Evolutionary conservation across 2,113 vertebrate genomes (phyloP), one percentile per base, ranked within the genome.

Genomic region (Oryzias melastigma): DNA sequence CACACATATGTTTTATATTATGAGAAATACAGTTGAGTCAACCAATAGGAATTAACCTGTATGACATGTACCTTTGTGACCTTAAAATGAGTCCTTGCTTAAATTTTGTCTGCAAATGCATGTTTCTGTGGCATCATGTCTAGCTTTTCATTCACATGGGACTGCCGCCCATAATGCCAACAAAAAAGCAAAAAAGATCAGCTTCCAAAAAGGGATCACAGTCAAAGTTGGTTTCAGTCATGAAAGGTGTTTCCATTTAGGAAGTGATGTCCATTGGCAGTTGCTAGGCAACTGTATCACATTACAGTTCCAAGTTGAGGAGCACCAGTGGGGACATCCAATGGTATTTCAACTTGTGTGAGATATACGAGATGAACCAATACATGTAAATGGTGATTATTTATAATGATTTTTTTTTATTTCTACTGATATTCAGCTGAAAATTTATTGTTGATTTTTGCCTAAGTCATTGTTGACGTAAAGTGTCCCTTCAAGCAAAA

Each of bases 241-340:
- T 69, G 44, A 75, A 84, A 85, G 78, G 71, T 82, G 67, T 45
- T 84, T 69, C 74, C 52, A 61, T 48, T 82, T 81, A 86, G 79
- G 61, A 81, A 59, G 69, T 58, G 0, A 68, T 64, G 60, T 65
- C 78, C 80, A 75, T 86, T 73, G 80, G 67, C 41, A 53, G 91
- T 92, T 92, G 89, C 90, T 86, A 90, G 77, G 91, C 86, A 91
- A 92, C 90, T 75, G 78, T 73, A 73, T 85, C 75, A 65, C 62
- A 83, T 87, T 81, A 73, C 68, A 49, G 62, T 66, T 69, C 61
- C 50, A 68, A 84, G 78, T 79, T 64, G 72, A 84, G 71, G 43
- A 84, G 75, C 53, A 53, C 15, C 60, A 42, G 42, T 66, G 15
- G 47, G 52, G 62, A 68, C 63, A 78, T 72, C 53, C 52, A 50